Evolutionary conservation across 1,140 invertebrate genomes (phyloP).

Genomic region (Tribolium madens): DNA sequence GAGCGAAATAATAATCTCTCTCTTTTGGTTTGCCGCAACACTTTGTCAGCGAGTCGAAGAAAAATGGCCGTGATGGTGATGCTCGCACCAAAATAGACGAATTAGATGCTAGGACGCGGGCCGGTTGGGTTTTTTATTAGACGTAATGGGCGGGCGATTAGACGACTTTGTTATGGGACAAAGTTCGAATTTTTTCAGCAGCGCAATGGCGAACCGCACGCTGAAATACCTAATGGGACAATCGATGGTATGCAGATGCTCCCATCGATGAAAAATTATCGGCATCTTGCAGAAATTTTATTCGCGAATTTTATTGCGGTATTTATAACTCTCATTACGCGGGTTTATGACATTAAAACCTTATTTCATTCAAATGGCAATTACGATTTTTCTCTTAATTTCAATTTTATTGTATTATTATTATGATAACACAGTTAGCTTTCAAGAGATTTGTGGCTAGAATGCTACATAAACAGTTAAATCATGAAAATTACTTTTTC

Average conservation of each 20-base stretch:
- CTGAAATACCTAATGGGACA: not conserved
- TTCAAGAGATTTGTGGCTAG: not conserved
- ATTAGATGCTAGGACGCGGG: slow-evolving; percentile 11
- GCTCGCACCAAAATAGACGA: slow-evolving; percentile 21
- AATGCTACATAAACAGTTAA: too few relatives aligned
- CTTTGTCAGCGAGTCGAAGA: not conserved
- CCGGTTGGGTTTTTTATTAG: slow-evolving; percentile 28
- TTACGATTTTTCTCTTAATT: not conserved
- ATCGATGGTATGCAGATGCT: not conserved
- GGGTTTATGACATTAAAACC: not conserved
- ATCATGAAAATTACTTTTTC: too few relatives aligned
- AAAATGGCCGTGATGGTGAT: not conserved
- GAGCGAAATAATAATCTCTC: not conserved
- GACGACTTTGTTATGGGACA: slow-evolving; percentile 22
- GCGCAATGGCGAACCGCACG: slow-evolving; percentile 8
- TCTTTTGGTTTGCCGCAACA: slow-evolving; percentile 1
- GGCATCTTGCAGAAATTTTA: not conserved
- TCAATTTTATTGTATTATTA: not conserved
- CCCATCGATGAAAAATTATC: not conserved
- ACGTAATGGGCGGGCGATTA: slow-evolving; percentile 26
- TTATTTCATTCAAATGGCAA: not conserved
- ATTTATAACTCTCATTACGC: not conserved
- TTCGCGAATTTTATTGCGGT: not conserved
- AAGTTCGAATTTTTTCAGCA: slow-evolving; percentile 26
- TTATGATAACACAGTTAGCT: not conserved